A percentile compares a stretch with the other conserved stretches of the same genome.
Evolutionary conservation across 2,113 vertebrate species (phyloP).

Genomic region (Chrysemys picta): DNA sequence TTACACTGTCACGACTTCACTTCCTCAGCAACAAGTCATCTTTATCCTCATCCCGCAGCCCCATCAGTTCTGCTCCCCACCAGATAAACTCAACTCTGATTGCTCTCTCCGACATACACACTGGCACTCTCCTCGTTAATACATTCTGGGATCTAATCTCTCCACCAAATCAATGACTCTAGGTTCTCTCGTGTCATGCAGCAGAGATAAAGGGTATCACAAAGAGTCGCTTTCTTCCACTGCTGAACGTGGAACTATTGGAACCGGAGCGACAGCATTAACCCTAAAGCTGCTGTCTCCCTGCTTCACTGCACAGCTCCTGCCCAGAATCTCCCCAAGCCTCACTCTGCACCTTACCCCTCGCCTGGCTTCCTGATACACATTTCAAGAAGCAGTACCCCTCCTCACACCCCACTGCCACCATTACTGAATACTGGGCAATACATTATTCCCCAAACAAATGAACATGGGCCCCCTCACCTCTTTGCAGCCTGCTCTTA

Average conservation of each 20-base stretch:
- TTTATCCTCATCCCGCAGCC: background rate
- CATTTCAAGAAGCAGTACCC: too few species aligned
- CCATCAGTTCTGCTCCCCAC: background rate
- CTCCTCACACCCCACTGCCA: background rate
- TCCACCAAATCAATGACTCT: background rate
- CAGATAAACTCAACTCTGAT: fast-evolving
- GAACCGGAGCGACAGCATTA: background rate
- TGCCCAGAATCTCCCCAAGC: background rate
- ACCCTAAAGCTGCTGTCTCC: fast-evolving
- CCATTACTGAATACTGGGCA: background rate
- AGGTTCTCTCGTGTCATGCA: background rate
- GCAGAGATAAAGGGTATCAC: background rate
- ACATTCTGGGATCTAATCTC: background rate
- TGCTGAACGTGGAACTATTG: background rate
- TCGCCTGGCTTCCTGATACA: background rate
- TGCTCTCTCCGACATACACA: background rate
- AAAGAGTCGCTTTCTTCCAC: background rate
- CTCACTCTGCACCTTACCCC: background rate
- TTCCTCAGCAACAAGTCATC: background rate
- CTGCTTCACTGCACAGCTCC: background rate
- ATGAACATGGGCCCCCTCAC: background rate
- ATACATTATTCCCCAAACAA: background rate
- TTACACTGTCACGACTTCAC: background rate
- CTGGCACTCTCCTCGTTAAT: background rate
- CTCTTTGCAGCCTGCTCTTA: background rate